phyloP scores from a whole-genome alignment of 2,888 invertebrate genomes.

The Drosophila prolongata region DNA sequence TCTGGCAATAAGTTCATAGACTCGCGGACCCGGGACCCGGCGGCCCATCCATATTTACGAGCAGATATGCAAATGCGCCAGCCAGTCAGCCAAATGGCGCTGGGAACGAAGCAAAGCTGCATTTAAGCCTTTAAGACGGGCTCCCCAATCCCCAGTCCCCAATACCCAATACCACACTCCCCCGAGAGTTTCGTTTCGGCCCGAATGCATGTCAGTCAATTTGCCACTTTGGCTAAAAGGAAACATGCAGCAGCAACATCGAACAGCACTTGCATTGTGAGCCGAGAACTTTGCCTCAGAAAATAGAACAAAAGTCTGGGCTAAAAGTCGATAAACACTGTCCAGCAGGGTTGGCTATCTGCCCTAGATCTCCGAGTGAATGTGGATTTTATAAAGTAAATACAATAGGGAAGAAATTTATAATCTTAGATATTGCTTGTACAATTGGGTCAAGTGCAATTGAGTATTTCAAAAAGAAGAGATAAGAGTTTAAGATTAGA shows the following conservation, averaged over 20 bases:
- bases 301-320: constrained; percentile 74
- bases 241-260: constrained; percentile 71
- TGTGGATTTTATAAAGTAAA: constrained; percentile 10
- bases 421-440: not conserved
- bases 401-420: constrained; percentile 2
- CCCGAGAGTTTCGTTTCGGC: constrained; percentile 22
- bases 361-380: constrained; percentile 25
- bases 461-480: not conserved
- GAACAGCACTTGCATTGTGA: constrained; percentile 69
- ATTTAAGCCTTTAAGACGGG: constrained; percentile 75
- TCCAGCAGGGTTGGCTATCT: constrained; percentile 46
- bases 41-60: constrained; percentile 78
- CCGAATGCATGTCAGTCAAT: constrained; percentile 79
- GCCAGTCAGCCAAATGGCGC: constrained; percentile 61
- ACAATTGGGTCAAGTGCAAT: constrained; percentile 9
- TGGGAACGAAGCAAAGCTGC: constrained; percentile 63
- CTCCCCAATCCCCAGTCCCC: not conserved
- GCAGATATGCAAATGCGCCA: constrained; percentile 77
- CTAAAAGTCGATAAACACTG: constrained; percentile 62
- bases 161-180: not conserved
- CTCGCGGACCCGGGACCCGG: constrained; percentile 36
- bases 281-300: constrained; percentile 61
- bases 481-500: not conserved
- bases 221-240: constrained; percentile 81
- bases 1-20: constrained; percentile 61